phyloP scores from a whole-genome alignment of 1,140 invertebrate genomes.

The Dufourea novaeangliae region DNA sequence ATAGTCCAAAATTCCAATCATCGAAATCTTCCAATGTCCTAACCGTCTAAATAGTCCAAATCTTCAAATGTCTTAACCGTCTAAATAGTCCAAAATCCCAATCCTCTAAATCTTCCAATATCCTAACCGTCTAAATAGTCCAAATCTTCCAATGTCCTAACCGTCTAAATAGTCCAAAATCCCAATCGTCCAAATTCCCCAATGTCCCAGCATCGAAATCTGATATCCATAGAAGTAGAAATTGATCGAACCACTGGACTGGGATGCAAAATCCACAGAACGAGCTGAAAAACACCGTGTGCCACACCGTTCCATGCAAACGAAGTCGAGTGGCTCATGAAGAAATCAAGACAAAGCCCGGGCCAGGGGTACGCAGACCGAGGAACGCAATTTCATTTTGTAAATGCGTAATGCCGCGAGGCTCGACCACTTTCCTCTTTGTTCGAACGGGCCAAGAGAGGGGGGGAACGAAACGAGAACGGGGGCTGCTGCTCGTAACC shows the following conservation, averaged over 20 bases:
- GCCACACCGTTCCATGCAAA: not conserved
- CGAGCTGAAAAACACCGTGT: not conserved
- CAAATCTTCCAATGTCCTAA: too few relatives aligned
- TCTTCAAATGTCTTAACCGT: too few relatives aligned
- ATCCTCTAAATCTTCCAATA: too few relatives aligned
- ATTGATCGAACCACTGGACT: not conserved
- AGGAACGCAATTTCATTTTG: slow-evolving; percentile 74
- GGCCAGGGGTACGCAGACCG: slow-evolving; percentile 51
- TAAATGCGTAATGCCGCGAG: slow-evolving; percentile 67
- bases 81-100: too few relatives aligned
- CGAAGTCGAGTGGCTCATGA: slow-evolving; percentile 49
- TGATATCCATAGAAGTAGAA: too few relatives aligned
- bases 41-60: too few relatives aligned
- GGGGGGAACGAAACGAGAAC: slow-evolving; percentile 33
- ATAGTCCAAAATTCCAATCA: too few relatives aligned
- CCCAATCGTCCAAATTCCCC: too few relatives aligned
- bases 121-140: too few relatives aligned
- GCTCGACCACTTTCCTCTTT: slow-evolving; percentile 16
- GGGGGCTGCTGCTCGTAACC: slow-evolving; percentile 9
- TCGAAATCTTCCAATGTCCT: too few relatives aligned
- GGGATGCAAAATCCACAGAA: not conserved
- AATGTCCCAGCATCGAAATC: too few relatives aligned
- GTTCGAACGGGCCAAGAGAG: slow-evolving; percentile 42
- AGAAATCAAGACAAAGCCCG: slow-evolving; percentile 55
- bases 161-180: too few relatives aligned